Base-by-base conservation (phyloP, 2,797 vertebrate species). In the Pipistrellus pipistrellus region DNA sequence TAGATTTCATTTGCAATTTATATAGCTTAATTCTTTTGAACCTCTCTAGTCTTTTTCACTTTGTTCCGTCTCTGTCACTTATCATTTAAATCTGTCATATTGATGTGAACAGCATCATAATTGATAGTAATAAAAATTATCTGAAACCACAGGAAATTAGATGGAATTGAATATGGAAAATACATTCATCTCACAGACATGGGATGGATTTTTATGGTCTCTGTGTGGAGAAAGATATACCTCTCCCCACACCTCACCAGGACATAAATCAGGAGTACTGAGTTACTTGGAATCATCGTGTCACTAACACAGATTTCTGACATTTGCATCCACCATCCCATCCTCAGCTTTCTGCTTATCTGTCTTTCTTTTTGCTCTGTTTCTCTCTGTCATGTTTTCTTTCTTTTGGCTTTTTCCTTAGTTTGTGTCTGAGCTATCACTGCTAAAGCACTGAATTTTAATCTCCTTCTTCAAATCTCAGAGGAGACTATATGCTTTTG, bases 31-130 rank as follows among this genome's bases (percentile, higher is more conserved):
- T 89, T 94, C 18, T 82, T 75, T 68, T 88, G 4, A 51, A 90
- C 46, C 59, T 32, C 4, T 78, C 46, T 8, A 78, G 14, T 57
- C 11, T 88, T 21, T 89, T 80, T 4, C 2, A 68, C 7, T 0
- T 32, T 48, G 10, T 78, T 93, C 4, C 66, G 64, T 64, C 92
- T 91, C 69, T 89, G 3, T 55, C 94, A 84, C 84, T 97, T 81
- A 75, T 78, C 71, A 78, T 81, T 57, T 93, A 51, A 14, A 78
- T 27, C 35, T 81, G 62, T 75, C 90, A 95, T 84, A 94, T 87
- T 68, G 57, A 88, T 30, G 25, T 59, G 46, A 93, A 69, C 13
- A 94, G 32, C 20, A 77, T 83, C 9, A 8, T 78, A 53, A 80
- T 10, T 90, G 62, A n/a, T 64, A 38, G 18, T 69, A 96, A 78